Percentiles rank a stretch among this genome's conserved stretches.
These are phyloP conservation scores for Oncorhynchus kisutch DNA, from an alignment of 2,113 vertebrate species.

Conservation along the genomic window DNA sequence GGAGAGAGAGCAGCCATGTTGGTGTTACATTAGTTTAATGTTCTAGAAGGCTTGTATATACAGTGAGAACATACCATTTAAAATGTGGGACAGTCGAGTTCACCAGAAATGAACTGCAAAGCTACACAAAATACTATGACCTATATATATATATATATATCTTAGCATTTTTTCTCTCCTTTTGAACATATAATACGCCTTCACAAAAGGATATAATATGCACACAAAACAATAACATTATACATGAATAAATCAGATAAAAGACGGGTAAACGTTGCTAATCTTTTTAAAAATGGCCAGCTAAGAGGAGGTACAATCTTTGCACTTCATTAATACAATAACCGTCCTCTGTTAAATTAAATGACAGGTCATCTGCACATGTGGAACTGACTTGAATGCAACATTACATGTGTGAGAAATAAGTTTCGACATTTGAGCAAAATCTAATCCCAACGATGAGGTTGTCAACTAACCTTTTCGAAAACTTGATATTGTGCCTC, in stretches of 20 bases:
- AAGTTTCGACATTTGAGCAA: background rate
- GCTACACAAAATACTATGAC: conserved; percentile 46
- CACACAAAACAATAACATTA: conserved; percentile 66
- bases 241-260: conserved; percentile 49
- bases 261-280: conserved; percentile 36
- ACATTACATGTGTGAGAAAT: background rate
- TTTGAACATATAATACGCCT: conserved; percentile 65
- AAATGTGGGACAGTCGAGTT: conserved; percentile 35
- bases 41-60: conserved; percentile 33
- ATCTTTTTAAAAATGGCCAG: conserved; percentile 32
- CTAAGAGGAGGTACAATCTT: conserved; percentile 65
- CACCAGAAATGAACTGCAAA: conserved; percentile 46
- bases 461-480: background rate
- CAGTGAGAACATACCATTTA: conserved; percentile 29
- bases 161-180: conserved; percentile 51
- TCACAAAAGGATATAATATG: conserved; percentile 72
- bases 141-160: conserved; percentile 43
- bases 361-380: conserved; percentile 31
- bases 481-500: conserved; percentile 26
- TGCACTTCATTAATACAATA: conserved; percentile 31
- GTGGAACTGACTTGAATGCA: conserved; percentile 22
- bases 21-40: conserved; percentile 50
- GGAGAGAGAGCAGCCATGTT: conserved; percentile 72
- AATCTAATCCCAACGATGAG: background rate
- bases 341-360: conserved; percentile 27